Evolutionary conservation across 2,888 invertebrate species (phyloP).

Genomic region (Cephus nigrinus): DNA sequence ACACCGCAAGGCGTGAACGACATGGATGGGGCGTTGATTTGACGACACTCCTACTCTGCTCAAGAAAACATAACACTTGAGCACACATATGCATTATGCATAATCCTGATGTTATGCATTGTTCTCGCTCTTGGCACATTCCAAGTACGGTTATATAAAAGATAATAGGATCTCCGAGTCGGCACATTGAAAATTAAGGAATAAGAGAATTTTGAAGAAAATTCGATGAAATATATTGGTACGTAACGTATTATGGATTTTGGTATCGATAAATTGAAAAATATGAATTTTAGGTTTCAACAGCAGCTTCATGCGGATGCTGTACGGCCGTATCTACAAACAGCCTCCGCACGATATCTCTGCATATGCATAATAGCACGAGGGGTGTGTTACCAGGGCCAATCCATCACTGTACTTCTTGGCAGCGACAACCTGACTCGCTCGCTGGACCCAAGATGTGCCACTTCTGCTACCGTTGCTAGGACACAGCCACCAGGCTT

Average conservation of each 20-base stretch:
- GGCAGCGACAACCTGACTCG: constrained; percentile 37
- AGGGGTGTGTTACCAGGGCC: constrained; percentile 22
- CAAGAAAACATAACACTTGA: constrained; percentile 41
- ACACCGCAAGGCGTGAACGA: constrained; percentile 50
- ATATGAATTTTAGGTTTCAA: background rate
- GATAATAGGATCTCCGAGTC: background rate
- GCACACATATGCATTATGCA: constrained; percentile 53
- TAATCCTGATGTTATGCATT: constrained; percentile 44
- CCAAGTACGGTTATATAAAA: background rate
- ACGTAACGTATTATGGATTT: background rate
- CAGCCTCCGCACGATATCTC: background rate
- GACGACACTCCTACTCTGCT: constrained; percentile 53
- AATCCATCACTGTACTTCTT: constrained; percentile 44
- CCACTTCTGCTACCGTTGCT: constrained; percentile 34
- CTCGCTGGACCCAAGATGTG: constrained; percentile 25
- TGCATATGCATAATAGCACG: constrained; percentile 19
- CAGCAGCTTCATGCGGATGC: background rate
- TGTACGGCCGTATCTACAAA: background rate
- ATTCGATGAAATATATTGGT: background rate
- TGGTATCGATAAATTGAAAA: background rate
- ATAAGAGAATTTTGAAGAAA: background rate
- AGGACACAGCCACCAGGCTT: background rate
- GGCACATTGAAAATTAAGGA: background rate
- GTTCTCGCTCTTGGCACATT: constrained; percentile 29
- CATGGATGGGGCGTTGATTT: constrained; percentile 56